phyloP scores from a whole-genome alignment of 1,140 invertebrate species.

The Drosophila triauraria region DNA sequence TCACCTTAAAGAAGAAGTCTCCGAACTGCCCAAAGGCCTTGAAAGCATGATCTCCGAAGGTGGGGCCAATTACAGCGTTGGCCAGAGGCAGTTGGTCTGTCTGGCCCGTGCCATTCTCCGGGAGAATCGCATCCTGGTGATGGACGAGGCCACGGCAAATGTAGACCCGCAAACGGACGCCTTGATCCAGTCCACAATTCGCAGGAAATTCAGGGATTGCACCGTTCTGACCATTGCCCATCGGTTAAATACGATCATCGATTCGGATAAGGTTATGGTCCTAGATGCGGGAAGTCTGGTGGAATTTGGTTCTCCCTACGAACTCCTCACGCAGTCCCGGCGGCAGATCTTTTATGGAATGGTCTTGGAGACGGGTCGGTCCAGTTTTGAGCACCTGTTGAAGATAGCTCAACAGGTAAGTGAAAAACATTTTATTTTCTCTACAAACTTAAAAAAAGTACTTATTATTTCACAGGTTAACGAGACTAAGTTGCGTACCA shows the following conservation, averaged over 20 bases:
- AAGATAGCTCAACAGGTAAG: constrained; percentile 87
- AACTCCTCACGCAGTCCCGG: constrained; percentile 85
- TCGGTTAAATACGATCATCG: constrained; percentile 69
- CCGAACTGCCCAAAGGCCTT: constrained; percentile 85
- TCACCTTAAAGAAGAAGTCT: constrained; percentile 86
- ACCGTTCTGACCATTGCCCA: constrained; percentile 72
- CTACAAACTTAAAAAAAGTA: no score
- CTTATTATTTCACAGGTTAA: constrained; percentile 9
- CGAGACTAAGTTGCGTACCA: constrained; percentile 13
- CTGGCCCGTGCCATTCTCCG: constrained; percentile 90
- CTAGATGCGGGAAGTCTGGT: constrained; percentile 65
- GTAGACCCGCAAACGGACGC: constrained; percentile 89
- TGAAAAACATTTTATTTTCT: constrained; percentile 22
- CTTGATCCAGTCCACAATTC: constrained; percentile 89
- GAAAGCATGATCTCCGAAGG: constrained; percentile 86
- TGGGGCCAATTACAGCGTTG: constrained; percentile 90
- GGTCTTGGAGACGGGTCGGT: constrained; percentile 88
- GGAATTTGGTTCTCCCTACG: constrained; percentile 86
- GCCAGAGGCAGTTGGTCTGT: constrained; percentile 90
- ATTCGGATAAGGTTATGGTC: constrained; percentile 68
- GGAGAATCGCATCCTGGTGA: constrained; percentile 89
- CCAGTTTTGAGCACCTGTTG: constrained; percentile 87
- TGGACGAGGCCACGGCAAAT: constrained; percentile 88
- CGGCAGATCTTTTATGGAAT: constrained; percentile 87
- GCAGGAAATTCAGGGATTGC: constrained; percentile 64